Evolutionary conservation across 2,888 invertebrate species (phyloP), one percentile per base, ranked within the genome.

Genomic region (Cataglyphis cursor): DNA sequence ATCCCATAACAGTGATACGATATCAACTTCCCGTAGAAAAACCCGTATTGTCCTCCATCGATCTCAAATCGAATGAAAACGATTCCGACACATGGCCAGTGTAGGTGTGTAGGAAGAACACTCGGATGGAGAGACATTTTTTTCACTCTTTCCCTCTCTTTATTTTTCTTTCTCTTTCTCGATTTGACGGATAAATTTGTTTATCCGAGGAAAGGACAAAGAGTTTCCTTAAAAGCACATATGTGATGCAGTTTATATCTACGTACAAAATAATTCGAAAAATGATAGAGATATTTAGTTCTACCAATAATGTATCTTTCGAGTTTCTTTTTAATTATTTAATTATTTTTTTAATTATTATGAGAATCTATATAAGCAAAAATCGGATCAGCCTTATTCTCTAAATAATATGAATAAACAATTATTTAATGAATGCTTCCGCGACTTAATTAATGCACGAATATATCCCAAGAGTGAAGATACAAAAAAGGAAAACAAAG

Each of bases 181-280:
- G 72, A 72, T 80, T 59, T 44, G 44, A 59, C 21, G 68, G 78
- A 70, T 80, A 80, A 80, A 72, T 80, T 80, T 80, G 72, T 80
- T 80, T 80, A 70, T 70, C 59, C 44, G 12, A n/a, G 24, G 6
- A 8, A 21, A 24, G 31, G 18, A 70, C 57, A 15, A 59, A 35
- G 70, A 78, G 78, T 78, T 68, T 78, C 4, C 72, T 70, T 78
- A 78, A 70, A 44, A 72, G 44, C 21, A 68, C 57, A 66, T 21
- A n/a, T 9, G n/a, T 51, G 76, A 35, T n/a, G 18, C 78, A 59
- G 61, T 78, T 31, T 44, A 59, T 38, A 70, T 8, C 38, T 35
- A 75, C 18, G 28, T 31, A 18, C 44, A 4, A 21, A 70, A 21
- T 78, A 44, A 57, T 41, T 41, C 54, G 57, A 10, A 31, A 9